phyloP scores from a whole-genome alignment of 2,113 vertebrate species.

The Myotis davidii region DNA sequence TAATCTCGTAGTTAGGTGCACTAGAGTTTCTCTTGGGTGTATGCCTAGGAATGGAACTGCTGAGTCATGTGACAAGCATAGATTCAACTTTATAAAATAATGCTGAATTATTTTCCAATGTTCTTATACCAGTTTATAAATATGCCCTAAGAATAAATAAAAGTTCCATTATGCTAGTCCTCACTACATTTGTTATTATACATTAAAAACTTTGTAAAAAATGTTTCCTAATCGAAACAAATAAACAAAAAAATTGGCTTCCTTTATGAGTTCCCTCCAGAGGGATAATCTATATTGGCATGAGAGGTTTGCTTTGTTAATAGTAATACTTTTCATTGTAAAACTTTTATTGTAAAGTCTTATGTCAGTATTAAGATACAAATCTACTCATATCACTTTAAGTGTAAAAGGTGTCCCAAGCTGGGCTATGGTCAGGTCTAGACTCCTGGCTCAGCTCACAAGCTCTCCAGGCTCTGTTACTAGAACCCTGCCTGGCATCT shows the following conservation, averaged over 20 bases:
- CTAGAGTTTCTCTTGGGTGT: neutral
- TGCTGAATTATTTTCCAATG: neutral
- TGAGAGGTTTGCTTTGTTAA: neutral
- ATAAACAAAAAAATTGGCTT: neutral
- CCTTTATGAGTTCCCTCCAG: conserved; percentile 12
- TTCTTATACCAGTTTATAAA: neutral
- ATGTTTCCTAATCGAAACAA: neutral
- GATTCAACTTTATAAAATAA: neutral
- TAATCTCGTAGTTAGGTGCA: neutral
- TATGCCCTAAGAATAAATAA: neutral
- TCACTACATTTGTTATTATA: neutral
- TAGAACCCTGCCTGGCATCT: neutral
- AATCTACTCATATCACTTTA: neutral
- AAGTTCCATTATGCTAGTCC: neutral
- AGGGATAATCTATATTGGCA: neutral
- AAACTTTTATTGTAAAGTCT: neutral
- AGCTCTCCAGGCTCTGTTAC: neutral
- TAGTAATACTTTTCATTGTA: neutral
- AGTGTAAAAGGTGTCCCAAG: neutral
- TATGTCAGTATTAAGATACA: neutral
- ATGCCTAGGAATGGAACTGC: neutral
- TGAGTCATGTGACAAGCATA: neutral
- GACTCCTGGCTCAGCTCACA: neutral
- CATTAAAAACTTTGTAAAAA: neutral
- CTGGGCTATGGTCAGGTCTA: neutral